Conservation (phyloP, 1,140 invertebrate genomes). For the Drosophila tani region DNA sequence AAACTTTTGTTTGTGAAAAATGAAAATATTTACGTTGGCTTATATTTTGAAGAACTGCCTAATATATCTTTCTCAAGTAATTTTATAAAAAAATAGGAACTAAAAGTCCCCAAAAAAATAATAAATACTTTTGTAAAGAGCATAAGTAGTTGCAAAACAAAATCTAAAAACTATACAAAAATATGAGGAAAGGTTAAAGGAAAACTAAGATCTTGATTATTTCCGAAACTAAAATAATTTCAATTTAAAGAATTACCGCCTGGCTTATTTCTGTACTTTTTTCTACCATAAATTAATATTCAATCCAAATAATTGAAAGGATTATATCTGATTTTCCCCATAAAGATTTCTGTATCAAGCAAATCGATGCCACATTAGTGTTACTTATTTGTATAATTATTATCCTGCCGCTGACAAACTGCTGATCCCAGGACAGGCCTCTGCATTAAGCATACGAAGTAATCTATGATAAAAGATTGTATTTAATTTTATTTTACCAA, state of each 20-base stretch:
- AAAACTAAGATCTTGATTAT: neutral
- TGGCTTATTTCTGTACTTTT: neutral
- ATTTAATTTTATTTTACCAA: constrained; percentile 20
- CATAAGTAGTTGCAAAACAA: neutral
- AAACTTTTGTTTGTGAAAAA: constrained; percentile 14
- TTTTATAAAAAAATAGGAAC: too few species aligned
- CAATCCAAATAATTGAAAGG: too few species aligned
- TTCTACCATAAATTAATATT: too few species aligned
- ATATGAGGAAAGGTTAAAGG: neutral
- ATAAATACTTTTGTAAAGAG: constrained; percentile 3
- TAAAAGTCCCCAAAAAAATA: neutral
- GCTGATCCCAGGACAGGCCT: constrained; percentile 33
- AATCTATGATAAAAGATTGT: constrained; percentile 29
- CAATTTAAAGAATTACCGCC: too few species aligned
- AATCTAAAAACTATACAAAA: neutral
- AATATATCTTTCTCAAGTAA: constrained; percentile 8
- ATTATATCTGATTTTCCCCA: too few species aligned
- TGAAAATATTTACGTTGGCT: constrained; percentile 10
- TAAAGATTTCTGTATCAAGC: neutral
- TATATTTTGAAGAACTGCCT: constrained; percentile 2
- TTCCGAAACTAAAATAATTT: neutral
- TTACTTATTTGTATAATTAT: constrained; percentile 17
- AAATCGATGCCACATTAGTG: constrained; percentile 7
- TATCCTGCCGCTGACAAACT: constrained; percentile 24
- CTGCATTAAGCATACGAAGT: constrained; percentile 28